Conservation (phyloP, 1,140 invertebrate species). For the Carposina sasakii region DNA sequence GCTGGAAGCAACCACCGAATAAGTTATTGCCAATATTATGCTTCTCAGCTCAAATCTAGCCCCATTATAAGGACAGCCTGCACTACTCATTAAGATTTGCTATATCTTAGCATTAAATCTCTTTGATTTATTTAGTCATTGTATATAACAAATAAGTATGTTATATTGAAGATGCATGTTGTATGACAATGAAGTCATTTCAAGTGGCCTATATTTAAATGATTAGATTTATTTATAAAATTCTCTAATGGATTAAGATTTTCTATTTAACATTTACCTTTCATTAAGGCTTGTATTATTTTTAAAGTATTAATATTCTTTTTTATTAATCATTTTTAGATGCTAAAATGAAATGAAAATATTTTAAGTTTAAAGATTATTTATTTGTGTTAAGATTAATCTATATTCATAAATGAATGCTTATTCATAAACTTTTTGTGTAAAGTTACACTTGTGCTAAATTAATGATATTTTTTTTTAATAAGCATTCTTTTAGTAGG, state of each 20-base stretch:
- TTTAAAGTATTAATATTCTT: conserved; percentile 45
- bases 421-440: too few relatives aligned
- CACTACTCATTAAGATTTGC: conserved; percentile 55
- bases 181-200: conserved; percentile 42
- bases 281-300: conserved; percentile 49
- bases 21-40: conserved; percentile 36
- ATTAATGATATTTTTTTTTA: too few relatives aligned
- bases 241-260: conserved; percentile 48
- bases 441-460: too few relatives aligned
- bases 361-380: conserved; percentile 12
- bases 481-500: conserved; percentile 34
- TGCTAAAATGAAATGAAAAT: conserved; percentile 1
- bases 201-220: conserved; percentile 58
- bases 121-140: conserved; percentile 59
- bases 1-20: conserved; percentile 52
- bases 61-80: conserved; percentile 62
- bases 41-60: conserved; percentile 64
- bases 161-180: conserved; percentile 48
- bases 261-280: conserved; percentile 53
- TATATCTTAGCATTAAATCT: conserved; percentile 60
- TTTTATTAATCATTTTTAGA: conserved; percentile 20
- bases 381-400: conserved; percentile 18
- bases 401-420: conserved; percentile 30
- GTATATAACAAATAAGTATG: conserved; percentile 63
- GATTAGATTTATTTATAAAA: conserved; percentile 45